Base-by-base conservation (phyloP, 2,888 invertebrate genomes). In the Ditula angustiorana region DNA sequence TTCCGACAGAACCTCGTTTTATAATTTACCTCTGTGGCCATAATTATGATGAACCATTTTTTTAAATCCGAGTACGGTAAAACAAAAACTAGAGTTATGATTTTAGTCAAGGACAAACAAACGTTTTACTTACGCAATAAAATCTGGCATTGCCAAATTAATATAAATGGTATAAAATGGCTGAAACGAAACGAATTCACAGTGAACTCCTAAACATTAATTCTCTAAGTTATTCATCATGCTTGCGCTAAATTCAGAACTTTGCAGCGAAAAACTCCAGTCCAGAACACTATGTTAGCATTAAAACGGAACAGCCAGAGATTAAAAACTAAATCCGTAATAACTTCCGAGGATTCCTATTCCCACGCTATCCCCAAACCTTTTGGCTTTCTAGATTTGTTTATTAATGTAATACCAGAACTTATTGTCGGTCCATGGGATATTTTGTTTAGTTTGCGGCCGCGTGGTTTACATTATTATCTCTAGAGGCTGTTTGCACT, bases 371-470 rank as follows among this genome's bases (percentile, higher is more conserved):
- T 23, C 11, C 3, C 24, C 30, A 26, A 59, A 52, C 44, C 35
- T 52, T 41, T 10, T 21, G 5, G 46, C 28, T 13, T 33, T 8
- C 30, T 33, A 35, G 57, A 59, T 64, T 58, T 53, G 59, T 53
- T 64, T 53, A 64, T 64, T 59, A 64, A 64, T 64, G 58, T 59
- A 59, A 76, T 75, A 74, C 70, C 75, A 72, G 68, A 80, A 85
- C 84, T 87, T 85, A 85, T 81, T 77, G 78, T 70, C 69, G 76
- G 79, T 73, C 81, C 81, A 88, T 87, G 77, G 82, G 80, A 77
- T 80, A 82, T 87, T 86, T 88, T 84, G 87, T 89, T 87, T 86
- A 85, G 86, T 86, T 84, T 83, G 81, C 78, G 76, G 80, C 69
- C 77, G 78, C 77, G 80, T 23, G 83, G 85, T 86, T 85, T 81